Evolutionary conservation across 2,888 invertebrate species (phyloP).

Genomic region (Criorhina ranunculi): DNA sequence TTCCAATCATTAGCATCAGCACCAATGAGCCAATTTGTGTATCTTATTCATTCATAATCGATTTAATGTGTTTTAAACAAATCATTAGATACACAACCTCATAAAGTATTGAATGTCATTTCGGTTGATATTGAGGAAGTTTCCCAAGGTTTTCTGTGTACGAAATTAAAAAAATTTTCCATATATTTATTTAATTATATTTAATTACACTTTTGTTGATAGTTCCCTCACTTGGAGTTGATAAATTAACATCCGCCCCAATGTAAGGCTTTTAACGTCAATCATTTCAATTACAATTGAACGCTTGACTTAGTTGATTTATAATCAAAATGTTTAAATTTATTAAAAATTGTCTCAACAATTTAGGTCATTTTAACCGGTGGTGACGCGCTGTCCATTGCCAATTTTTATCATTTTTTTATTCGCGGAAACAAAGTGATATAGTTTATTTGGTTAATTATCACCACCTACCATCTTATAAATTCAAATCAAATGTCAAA

Average conservation of each 20-base stretch:
- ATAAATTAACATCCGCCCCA: too few relatives aligned
- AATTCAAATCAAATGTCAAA: slow-evolving; percentile 12
- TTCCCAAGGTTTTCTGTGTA: neutral
- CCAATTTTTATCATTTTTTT: neutral
- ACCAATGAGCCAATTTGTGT: slow-evolving; percentile 36
- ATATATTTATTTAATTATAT: neutral
- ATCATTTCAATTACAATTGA: too few relatives aligned
- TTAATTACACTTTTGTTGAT: neutral
- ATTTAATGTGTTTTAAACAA: slow-evolving; percentile 3
- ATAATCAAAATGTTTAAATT: too few relatives aligned
- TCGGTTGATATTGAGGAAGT: slow-evolving; percentile 14
- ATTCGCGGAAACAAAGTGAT: slow-evolving; percentile 17
- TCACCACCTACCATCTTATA: slow-evolving; percentile 1
- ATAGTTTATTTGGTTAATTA: neutral
- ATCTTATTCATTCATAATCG: slow-evolving; percentile 28
- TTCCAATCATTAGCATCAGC: slow-evolving; percentile 36
- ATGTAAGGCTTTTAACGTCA: too few relatives aligned
- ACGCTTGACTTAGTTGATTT: too few relatives aligned
- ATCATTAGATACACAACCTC: slow-evolving; percentile 17
- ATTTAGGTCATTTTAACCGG: slow-evolving; percentile 2
- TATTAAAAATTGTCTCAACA: too few relatives aligned
- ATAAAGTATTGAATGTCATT: slow-evolving; percentile 21
- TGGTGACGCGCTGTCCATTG: neutral
- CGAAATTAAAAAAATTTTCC: neutral
- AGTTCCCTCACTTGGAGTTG: too few relatives aligned